phyloP scores from a whole-genome alignment of 2,888 invertebrate genomes.

The Ctena decussata region DNA sequence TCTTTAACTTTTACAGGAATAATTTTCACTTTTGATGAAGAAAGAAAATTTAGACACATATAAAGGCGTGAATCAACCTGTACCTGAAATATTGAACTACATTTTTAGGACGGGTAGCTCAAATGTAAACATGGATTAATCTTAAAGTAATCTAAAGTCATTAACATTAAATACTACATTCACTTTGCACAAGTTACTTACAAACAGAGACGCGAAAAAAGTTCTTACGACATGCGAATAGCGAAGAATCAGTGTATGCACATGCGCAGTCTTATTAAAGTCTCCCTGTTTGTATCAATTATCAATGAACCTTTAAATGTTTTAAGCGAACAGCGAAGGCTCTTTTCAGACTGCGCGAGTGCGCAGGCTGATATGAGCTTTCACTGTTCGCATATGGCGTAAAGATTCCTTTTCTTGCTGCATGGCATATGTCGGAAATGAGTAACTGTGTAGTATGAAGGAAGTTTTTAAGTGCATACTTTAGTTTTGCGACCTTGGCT shows the following conservation, averaged over 20 bases:
- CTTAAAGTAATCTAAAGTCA: neutral
- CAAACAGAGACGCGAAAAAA: no score
- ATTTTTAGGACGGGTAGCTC: neutral
- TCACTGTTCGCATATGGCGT: no score
- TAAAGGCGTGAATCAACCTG: neutral
- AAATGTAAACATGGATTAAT: conserved; percentile 1
- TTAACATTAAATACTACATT: neutral
- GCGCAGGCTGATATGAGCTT: neutral
- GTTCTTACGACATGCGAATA: neutral
- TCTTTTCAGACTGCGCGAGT: neutral
- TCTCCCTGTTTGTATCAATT: no score
- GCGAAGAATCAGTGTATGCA: neutral
- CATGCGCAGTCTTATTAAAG: no score
- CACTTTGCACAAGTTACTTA: neutral
- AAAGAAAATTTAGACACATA: neutral
- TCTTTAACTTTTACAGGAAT: neutral
- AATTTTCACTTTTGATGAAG: neutral
- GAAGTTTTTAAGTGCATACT: no score
- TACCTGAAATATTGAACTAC: neutral
- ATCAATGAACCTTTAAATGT: no score
- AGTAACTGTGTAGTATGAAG: no score
- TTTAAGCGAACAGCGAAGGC: neutral
- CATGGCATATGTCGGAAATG: no score
- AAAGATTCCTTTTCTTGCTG: no score
- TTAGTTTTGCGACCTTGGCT: no score